Percentiles rank a stretch among this genome's conserved stretches.
phyloP scores from a whole-genome alignment of 1,140 invertebrate genomes.

The Venturia canescens region DNA sequence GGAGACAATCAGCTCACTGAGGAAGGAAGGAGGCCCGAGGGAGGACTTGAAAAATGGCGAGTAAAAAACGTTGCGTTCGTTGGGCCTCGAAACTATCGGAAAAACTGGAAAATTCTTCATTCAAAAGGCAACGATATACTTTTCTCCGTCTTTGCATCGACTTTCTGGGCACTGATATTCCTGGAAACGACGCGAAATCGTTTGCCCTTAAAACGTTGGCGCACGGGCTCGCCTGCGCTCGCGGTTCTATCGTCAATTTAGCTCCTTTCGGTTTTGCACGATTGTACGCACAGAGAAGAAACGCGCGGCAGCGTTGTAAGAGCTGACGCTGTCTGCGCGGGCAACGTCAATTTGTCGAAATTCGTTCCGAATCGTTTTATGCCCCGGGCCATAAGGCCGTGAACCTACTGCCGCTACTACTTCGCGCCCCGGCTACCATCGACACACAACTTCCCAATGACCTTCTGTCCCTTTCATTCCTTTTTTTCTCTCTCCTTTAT shows the following conservation, averaged over 20 bases:
- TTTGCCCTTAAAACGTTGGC: too few species aligned
- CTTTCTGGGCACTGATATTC: too few species aligned
- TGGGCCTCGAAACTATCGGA: too few species aligned
- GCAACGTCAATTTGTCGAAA: conserved; percentile 76
- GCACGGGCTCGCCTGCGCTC: neutral
- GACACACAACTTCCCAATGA: conserved; percentile 65
- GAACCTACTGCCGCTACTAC: conserved; percentile 55
- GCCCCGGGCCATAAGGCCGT: conserved; percentile 65
- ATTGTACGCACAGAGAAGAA: conserved; percentile 8
- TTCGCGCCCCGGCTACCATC: conserved; percentile 69
- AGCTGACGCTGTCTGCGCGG: conserved; percentile 12
- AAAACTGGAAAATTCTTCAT: too few species aligned
- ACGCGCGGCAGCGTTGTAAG: conserved; percentile 26
- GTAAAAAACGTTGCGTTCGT: neutral
- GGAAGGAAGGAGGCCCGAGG: neutral
- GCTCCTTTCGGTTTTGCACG: neutral
- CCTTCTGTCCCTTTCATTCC: conserved; percentile 31
- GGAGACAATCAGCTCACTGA: neutral
- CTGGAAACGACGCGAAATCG: too few species aligned
- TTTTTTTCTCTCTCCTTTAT: neutral
- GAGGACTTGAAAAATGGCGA: neutral
- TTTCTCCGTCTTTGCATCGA: too few species aligned
- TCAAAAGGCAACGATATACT: too few species aligned
- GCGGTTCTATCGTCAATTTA: neutral
- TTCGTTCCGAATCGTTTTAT: conserved; percentile 78